Evolutionary conservation across 2,888 invertebrate species (phyloP), one percentile per base, ranked within the genome.

Genomic region (Camponotus fellah): DNA sequence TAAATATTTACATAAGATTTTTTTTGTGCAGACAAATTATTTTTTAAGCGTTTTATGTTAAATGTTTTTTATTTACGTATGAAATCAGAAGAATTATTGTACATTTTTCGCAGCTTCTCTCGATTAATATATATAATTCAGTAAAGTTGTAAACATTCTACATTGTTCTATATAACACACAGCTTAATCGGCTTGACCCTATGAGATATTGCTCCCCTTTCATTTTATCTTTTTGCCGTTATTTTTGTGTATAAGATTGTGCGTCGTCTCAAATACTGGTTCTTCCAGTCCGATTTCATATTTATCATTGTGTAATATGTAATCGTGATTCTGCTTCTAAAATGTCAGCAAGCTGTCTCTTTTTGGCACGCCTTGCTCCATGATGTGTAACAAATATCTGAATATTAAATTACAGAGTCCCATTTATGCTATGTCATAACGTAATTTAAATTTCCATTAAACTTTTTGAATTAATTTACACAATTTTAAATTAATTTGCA

Each of bases 281-380:
- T 81, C 84, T 87, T 88, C 87, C 87, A 89, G 88, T 88, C 84
- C 77, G 84, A 86, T 87, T 80, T 88, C 84, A 79, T 89, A 84
- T 84, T 80, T 88, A 84, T 86, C 85, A 83, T 82, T 58, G 84
- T 83, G 81, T 81, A 69, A 79, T 26, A 85, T 72, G 80, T 26
- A 26, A 88, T 87, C 87, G 62, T 72, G 86, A 88, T 83, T 72
- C 84, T 46, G 79, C 66, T 68, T 84, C 74, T 34, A 69, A 84
- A 89, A 86, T 72, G 87, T 65, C 65, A 68, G 75, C 40, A 71
- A 82, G 89, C 82, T 83, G 87, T 86, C 77, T 80, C 66, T 46
- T 79, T 88, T 79, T 80, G 71, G 74, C 72, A 71, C 58, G 43
- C 10, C 46, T 60, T 74, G 77, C 34, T 58, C 40, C 65, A n/a